Conservation (phyloP, 2,113 vertebrate species). For the Misgurnus anguillicaudatus region DNA sequence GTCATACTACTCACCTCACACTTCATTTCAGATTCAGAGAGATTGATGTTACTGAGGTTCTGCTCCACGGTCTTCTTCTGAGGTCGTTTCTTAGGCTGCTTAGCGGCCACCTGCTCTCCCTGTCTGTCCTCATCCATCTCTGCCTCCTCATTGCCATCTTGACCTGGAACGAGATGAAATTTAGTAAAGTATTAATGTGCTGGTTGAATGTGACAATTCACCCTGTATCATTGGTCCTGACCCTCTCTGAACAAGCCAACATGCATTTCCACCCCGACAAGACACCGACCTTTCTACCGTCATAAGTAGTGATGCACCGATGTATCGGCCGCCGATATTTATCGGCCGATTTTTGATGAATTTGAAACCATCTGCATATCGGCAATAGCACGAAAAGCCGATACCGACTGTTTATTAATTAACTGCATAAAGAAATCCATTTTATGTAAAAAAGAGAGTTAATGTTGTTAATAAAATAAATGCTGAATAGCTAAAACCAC, state of each 20-base stretch:
- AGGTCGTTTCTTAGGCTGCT: slow-evolving; percentile 76
- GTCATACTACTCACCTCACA: slow-evolving; percentile 74
- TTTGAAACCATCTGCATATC: no score
- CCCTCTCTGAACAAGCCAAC: neutral
- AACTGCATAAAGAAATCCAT: no score
- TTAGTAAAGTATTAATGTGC: neutral
- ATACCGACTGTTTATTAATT: no score
- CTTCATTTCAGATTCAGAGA: slow-evolving; percentile 74
- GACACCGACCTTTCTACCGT: neutral
- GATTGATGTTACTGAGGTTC: slow-evolving; percentile 86
- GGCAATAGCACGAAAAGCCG: no score
- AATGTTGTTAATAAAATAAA: no score
- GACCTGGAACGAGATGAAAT: slow-evolving; percentile 47
- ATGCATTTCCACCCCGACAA: no score
- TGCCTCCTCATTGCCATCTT: slow-evolving; percentile 41
- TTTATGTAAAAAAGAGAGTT: no score
- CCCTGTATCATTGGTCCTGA: neutral
- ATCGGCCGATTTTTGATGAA: no score
- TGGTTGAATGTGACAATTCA: neutral
- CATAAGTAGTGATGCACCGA: no score
- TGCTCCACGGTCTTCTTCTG: slow-evolving; percentile 84
- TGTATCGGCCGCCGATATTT: no score
- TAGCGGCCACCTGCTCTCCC: slow-evolving; percentile 58
- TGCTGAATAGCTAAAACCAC: no score
- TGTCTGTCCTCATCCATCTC: slow-evolving; percentile 35